Evolutionary conservation across 2,888 invertebrate species (phyloP).

Genomic region (Orthosia gracilis): DNA sequence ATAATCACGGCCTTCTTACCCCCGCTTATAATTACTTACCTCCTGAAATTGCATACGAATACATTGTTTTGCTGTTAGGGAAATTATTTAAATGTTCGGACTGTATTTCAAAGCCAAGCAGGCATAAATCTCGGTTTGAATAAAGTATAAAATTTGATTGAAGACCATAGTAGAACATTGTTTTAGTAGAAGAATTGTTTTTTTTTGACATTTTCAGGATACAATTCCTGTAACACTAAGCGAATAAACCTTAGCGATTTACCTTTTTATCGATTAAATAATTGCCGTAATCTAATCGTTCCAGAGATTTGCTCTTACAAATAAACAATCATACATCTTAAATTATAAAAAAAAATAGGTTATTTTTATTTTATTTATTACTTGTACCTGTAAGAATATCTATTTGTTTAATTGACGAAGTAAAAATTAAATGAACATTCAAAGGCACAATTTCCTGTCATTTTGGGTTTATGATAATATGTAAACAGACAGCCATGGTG

Average conservation of each 20-base stretch:
- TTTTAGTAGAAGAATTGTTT: not conserved
- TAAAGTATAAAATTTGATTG: too few species aligned
- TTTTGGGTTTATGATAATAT: conserved; percentile 16
- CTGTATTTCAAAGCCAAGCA: not conserved
- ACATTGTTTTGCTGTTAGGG: conserved; percentile 47
- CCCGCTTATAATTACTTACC: conserved; percentile 76
- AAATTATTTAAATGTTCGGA: conserved; percentile 26
- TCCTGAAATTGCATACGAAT: conserved; percentile 75
- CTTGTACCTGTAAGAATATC: too few species aligned
- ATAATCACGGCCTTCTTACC: conserved; percentile 80
- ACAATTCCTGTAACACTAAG: too few species aligned
- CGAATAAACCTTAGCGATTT: too few species aligned
- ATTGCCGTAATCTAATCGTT: too few species aligned
- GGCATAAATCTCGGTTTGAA: not conserved
- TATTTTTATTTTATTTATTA: too few species aligned
- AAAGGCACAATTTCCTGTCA: conserved; percentile 3
- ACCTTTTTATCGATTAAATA: too few species aligned
- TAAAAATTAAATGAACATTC: not conserved
- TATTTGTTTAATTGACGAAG: not conserved
- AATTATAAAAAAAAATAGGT: too few species aligned
- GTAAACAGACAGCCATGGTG: conserved; percentile 9
- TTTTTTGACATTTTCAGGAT: too few species aligned
- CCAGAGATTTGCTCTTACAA: too few species aligned
- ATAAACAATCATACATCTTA: too few species aligned
- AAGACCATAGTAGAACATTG: too few species aligned